phyloP scores from a whole-genome alignment of 1,140 invertebrate species.

The Panagrolaimus sp. region DNA sequence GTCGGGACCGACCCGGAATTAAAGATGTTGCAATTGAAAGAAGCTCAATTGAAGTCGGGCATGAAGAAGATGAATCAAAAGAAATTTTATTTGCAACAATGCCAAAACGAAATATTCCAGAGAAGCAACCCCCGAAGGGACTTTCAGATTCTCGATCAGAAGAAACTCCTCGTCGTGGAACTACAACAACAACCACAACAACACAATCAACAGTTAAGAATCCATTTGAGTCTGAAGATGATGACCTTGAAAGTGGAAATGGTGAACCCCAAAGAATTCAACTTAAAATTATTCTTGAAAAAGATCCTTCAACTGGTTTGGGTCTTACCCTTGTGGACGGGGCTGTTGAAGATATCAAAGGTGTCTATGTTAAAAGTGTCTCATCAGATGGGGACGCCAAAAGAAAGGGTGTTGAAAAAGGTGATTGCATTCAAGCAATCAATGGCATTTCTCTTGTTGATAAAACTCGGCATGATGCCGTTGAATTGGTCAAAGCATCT shows the following conservation, averaged over 20 bases:
- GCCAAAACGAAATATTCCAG: neutral
- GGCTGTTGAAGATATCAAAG: conserved; percentile 59
- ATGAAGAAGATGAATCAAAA: neutral
- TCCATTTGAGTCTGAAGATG: neutral
- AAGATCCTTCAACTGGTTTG: conserved; percentile 47
- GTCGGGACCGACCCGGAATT: conserved; percentile 23
- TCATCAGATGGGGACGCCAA: conserved; percentile 56
- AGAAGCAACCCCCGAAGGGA: neutral
- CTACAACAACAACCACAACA: neutral
- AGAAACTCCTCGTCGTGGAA: neutral
- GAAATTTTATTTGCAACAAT: conserved; percentile 9
- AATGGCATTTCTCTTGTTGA: conserved; percentile 59
- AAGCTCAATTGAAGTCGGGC: neutral
- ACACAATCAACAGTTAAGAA: neutral
- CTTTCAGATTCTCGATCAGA: neutral
- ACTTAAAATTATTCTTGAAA: conserved; percentile 30
- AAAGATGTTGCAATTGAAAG: conserved; percentile 20
- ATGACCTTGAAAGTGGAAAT: conserved; percentile 12
- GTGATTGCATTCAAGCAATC: conserved; percentile 31
- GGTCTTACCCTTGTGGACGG: conserved; percentile 60
- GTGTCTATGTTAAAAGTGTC: conserved; percentile 63
- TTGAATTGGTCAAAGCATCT: conserved; percentile 59
- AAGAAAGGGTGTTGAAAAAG: conserved; percentile 39
- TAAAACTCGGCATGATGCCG: conserved; percentile 60
- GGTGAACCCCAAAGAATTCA: neutral